Evolutionary conservation across 2,797 vertebrate species (phyloP).

Genomic region (Diplodus sargus): DNA sequence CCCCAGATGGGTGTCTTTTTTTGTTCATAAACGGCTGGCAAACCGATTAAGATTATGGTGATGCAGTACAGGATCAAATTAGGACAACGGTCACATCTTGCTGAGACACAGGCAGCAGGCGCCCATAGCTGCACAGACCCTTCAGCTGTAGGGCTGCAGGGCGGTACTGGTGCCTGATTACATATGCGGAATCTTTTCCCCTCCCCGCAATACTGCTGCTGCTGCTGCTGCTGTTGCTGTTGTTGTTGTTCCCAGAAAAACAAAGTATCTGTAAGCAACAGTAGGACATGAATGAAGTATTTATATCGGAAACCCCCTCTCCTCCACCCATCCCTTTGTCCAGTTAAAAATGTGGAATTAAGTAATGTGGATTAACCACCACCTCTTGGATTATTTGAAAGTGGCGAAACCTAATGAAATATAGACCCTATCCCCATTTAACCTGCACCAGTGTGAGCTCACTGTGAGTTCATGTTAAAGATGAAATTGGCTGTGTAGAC

Average conservation of each 20-base stretch:
- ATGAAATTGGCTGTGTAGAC: not conserved
- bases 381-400: slow-evolving; percentile 17
- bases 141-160: slow-evolving; percentile 59
- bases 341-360: slow-evolving; percentile 24
- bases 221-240: slow-evolving; percentile 47
- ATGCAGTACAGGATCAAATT: slow-evolving; percentile 35
- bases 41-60: not conserved
- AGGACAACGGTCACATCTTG: slow-evolving; percentile 50
- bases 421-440: slow-evolving; percentile 23
- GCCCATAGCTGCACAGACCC: slow-evolving; percentile 43
- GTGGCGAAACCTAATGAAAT: not conserved
- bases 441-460: not conserved
- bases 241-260: slow-evolving; percentile 57
- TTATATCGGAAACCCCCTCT: not conserved
- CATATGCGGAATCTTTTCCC: slow-evolving; percentile 67
- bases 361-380: slow-evolving; percentile 7
- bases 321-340: slow-evolving; percentile 16
- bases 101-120: slow-evolving; percentile 46
- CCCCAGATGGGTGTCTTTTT: not conserved
- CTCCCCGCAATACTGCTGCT: slow-evolving; percentile 57
- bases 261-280: slow-evolving; percentile 44
- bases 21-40: not conserved
- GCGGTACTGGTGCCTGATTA: slow-evolving; percentile 66
- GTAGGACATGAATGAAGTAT: slow-evolving; percentile 9
- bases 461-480: not conserved